Base-by-base conservation (phyloP, 2,888 invertebrate species). In the Dicranocentrus wangi region DNA sequence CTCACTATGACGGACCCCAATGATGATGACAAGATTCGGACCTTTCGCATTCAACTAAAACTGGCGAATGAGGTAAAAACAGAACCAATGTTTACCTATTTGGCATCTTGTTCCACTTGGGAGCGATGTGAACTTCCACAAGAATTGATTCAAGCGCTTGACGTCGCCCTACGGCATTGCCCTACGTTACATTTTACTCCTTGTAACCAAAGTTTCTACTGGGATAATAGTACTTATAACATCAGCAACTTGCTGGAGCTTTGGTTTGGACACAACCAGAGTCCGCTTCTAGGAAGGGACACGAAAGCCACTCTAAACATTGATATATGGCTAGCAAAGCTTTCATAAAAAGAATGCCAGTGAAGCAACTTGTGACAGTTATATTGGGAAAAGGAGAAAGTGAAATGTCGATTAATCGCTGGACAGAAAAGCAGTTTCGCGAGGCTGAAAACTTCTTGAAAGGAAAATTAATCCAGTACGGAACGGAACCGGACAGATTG, bases 231-330 rank as follows among this genome's bases (percentile, higher is more conserved):
- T 0, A 86, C 86, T 1, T 70, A 76, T n/a, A 90, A 91, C 87
- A 90, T 99, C 10, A 93, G 93, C 0, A 93, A 93, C 63, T 96
- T 97, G 0, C 90, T 95, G 87, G 95, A 97, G 88, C 93, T 98
- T 88, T 97, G 97, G 94, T 93, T 94, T 80, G 99, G 99, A 3
- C 92, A 96, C 87, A 99, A 95, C 90, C 97, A 98, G 89, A 94
- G 95, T 8, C 95, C 96, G 0, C 92, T 96, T 83, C 92, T 98
- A 70, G 97, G 97, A 13, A 94, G 95, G 91, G 75, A 79, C 39
- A 1, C 39, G 0, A 93, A 92, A 86, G 94, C 95, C 69, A 94
- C 93, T 88, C 89, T 99, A 47, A 99, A 99, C 89, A 93, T 99
- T 76, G 98, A 99, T 89, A 94, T 94, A 75, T 82, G 65, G 82